Conservation (phyloP, 1,140 invertebrate species). For the Sipha flava region DNA sequence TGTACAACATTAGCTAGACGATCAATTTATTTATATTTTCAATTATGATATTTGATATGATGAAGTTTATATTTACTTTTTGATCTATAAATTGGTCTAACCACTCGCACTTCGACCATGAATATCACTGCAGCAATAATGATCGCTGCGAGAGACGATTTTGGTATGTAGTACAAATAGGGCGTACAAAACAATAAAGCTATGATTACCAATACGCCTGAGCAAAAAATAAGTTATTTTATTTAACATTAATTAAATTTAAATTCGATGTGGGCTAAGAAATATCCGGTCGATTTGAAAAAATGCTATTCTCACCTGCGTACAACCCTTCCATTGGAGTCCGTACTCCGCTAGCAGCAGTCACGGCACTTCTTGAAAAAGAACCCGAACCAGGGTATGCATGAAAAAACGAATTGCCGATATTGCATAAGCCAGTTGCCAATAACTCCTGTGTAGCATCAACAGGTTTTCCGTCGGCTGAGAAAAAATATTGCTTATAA, state of each 20-base stretch:
- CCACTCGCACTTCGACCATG: conserved; percentile 70
- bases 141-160: conserved; percentile 65
- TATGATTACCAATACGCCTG: conserved; percentile 60
- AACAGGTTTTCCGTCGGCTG: conserved; percentile 60
- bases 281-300: background rate
- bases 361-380: conserved; percentile 77
- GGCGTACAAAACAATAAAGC: conserved; percentile 71
- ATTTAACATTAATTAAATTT: no score
- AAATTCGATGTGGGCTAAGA: no score
- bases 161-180: conserved; percentile 74
- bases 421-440: conserved; percentile 70
- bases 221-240: background rate
- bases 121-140: conserved; percentile 76
- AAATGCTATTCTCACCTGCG: conserved; percentile 48
- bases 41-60: no score
- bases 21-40: no score
- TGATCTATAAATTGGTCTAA: conserved; percentile 66
- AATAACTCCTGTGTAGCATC: conserved; percentile 79
- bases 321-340: conserved; percentile 78
- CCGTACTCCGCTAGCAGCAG: conserved; percentile 77
- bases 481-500: background rate
- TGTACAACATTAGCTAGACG: no score
- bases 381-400: conserved; percentile 78
- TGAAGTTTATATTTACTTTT: conserved; percentile 48
- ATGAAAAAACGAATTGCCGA: conserved; percentile 79